Conservation (phyloP, 2,888 invertebrate species). For the Scaptomyza cyrtandrae region DNA sequence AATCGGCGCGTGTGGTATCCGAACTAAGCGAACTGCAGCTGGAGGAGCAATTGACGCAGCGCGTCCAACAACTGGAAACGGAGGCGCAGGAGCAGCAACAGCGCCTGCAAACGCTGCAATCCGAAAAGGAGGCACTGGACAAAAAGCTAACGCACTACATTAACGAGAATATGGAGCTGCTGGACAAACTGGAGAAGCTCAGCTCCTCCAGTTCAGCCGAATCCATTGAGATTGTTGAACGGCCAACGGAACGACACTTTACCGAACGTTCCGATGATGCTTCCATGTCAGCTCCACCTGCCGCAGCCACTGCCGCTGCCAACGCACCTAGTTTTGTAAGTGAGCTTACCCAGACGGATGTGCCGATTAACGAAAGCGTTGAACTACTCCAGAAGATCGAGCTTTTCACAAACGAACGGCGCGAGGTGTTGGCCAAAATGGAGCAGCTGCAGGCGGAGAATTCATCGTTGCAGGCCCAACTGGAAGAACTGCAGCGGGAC, state of each 20-base stretch:
- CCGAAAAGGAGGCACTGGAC: constrained; percentile 87
- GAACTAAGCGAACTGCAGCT: constrained; percentile 92
- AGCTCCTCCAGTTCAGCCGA: constrained; percentile 91
- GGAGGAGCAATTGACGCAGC: constrained; percentile 89
- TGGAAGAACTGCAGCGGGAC: constrained; percentile 84
- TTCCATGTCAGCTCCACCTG: constrained; percentile 7
- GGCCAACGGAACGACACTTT: constrained; percentile 83
- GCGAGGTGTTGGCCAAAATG: constrained; percentile 89
- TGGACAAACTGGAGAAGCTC: constrained; percentile 90
- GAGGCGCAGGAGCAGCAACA: constrained; percentile 85
- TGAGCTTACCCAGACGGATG: constrained; percentile 78
- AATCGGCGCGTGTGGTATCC: constrained; percentile 89
- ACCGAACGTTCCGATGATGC: constrained; percentile 65
- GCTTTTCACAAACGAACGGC: constrained; percentile 88
- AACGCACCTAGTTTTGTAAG: constrained; percentile 61
- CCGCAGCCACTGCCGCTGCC: constrained; percentile 8
- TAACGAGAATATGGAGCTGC: constrained; percentile 90
- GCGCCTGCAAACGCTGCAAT: constrained; percentile 84
- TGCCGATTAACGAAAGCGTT: constrained; percentile 87
- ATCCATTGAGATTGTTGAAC: constrained; percentile 91
- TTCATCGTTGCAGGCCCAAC: constrained; percentile 84
- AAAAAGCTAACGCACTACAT: constrained; percentile 88
- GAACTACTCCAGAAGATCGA: constrained; percentile 89
- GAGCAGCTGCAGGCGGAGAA: constrained; percentile 87
- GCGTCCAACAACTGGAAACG: constrained; percentile 81